Base-by-base conservation (phyloP, 92 coral and sea anemone genomes). In the Blastomussa wellsi region DNA sequence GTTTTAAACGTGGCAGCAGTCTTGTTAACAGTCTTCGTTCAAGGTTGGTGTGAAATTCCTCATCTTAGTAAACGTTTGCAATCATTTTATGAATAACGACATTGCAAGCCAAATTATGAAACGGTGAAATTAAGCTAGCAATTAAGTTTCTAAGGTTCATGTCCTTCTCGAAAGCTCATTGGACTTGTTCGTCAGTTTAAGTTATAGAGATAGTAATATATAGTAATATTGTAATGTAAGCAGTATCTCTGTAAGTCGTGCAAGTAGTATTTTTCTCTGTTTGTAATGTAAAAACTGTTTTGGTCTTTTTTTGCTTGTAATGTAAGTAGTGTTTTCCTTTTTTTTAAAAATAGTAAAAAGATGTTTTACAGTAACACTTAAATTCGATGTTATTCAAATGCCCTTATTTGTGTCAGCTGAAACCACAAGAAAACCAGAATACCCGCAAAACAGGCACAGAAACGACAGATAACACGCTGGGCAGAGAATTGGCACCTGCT, bases 391-490 rank as follows among this genome's bases (percentile, higher is more conserved):
- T 9, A 10, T 62, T 28, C 68, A 12, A 28, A 62, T 26, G 68
- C 12, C 1, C 32, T 47, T 42, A 26, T 47, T 47, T 74, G 57
- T 26, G 20, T 74, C 35, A 17, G 48, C 26, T 26, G 29, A 74
- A 74, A 74, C 79, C 79, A 42, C 37, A 48, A 47, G 15, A 44
- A 26, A 62, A 37, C 36, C 60, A 74, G 68, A 29, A 47, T 47
- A 74, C 62, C 62, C 60, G 60, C 60, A 74, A n/a, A 47, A 31
- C 36, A 74, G 48, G 19, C 60, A 47, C 26, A 26, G 2, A 26
- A 47, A 6, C 3, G 20, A 38, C 8, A 20, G 14, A 24, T 1
- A 28, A 2, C 48, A 17, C 44, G 74, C 74, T 70, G 48, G 48
- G 26, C 24, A 17, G 7, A 70, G 2, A 70, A 8, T 11, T 62